Conservation (phyloP, 2,797 vertebrate species). For the Acanthornis magna region DNA sequence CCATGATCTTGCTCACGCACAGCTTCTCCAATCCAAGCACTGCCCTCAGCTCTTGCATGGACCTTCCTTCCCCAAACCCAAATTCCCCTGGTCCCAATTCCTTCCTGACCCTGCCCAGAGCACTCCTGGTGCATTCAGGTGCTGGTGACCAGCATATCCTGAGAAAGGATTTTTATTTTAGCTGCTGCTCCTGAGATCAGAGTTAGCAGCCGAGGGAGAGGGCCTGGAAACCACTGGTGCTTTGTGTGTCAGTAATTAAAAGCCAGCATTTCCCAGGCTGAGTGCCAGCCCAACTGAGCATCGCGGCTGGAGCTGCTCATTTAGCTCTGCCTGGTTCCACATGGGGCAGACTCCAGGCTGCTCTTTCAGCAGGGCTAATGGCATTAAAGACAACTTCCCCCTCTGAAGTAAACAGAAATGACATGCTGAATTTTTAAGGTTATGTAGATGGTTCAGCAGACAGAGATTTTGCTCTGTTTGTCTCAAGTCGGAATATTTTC, state of each 20-base stretch:
- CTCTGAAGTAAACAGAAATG: not conserved
- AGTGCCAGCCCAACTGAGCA: not conserved
- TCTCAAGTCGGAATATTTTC: not conserved
- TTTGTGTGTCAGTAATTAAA: not conserved
- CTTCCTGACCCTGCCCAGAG: not conserved
- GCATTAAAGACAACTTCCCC: not conserved
- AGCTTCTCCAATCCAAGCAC: not conserved
- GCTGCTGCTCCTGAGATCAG: not conserved
- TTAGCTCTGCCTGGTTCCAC: not conserved
- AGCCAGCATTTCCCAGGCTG: not conserved
- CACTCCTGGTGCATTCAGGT: rapidly evolving
- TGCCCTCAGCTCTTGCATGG: not conserved
- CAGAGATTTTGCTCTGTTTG: not conserved
- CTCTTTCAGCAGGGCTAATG: not conserved
- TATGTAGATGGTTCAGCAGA: not conserved
- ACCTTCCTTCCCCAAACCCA: not conserved
- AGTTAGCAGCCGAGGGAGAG: not conserved
- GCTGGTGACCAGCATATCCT: not conserved
- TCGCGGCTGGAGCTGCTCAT: not conserved
- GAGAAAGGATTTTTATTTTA: not conserved
- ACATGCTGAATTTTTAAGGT: not conserved
- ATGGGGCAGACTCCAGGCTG: not conserved
- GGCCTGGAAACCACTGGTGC: rapidly evolving
- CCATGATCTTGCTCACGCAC: rapidly evolving
- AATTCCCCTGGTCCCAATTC: rapidly evolving